Evolutionary conservation across 2,888 invertebrate genomes (phyloP), one percentile per base, ranked within the genome.

Genomic region (Pegoplata infirma): DNA sequence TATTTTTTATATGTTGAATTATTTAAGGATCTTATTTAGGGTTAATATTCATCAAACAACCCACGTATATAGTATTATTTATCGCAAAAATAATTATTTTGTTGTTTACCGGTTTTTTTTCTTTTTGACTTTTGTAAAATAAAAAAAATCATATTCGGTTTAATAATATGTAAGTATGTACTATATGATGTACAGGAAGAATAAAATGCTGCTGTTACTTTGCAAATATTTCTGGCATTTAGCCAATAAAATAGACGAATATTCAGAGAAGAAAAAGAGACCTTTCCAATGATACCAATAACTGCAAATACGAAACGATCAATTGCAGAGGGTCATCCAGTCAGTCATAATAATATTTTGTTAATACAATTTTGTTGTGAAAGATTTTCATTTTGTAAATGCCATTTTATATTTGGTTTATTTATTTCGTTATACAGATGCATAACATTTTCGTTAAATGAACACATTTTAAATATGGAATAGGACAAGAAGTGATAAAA

Each of bases 221-320:
- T 61, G 71, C 61, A 61, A 71, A 69, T 28, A 49, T 66, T 58
- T 58, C 66, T 73, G 73, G 73, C 66, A n/a, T 14, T 76, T 44
- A 5, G 25, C 76, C 81, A 71, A 67, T 67, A 73, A 56, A 46
- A 76, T 61, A 58, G 46, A 67, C 32, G 8, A 0, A 89, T 21
- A 68, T n/a, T 61, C 40, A 28, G 16, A 56, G 36, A 44, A 19
- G 17, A 12, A 10, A 72, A 72, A 12, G 1, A 21, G 32, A 49
- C 32, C 6, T 47, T 44, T 46, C 28, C 32, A 16, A 61, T 14
- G 36, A n/a, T 71, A 12, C 23, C 25, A 47, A 36, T 5, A 40
- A 23, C 4, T n/a, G n/a, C 21, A 19, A 25, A n/a, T 46, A 49
- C 10, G 53, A 55, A 8, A 46, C 10, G 53, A 71, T 23, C 32